A percentile compares a stretch with the other conserved stretches of the same genome.
phyloP scores from a whole-genome alignment of 2,888 invertebrate genomes.

The Seladonia tumulorum region DNA sequence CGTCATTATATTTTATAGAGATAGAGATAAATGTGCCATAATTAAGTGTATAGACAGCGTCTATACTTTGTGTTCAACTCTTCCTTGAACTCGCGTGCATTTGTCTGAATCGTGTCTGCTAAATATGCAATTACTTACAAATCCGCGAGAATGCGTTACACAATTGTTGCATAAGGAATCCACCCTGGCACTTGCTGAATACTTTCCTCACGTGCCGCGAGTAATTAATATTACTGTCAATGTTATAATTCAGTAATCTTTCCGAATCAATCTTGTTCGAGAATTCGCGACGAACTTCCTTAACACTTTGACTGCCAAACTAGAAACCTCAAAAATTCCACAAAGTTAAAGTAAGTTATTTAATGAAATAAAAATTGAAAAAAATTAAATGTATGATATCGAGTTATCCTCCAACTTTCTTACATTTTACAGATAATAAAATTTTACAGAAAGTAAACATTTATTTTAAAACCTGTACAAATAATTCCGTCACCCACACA shows the following conservation, averaged over 20 bases:
- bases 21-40: not conserved
- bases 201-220: not conserved
- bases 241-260: not conserved
- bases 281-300: not conserved
- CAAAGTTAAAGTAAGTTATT: no score
- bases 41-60: not conserved
- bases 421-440: no score
- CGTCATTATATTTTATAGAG: not conserved
- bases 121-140: conserved; percentile 4
- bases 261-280: not conserved
- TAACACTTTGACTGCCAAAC: no score
- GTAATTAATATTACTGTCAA: not conserved
- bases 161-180: not conserved
- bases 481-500: no score
- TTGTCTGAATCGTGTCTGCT: not conserved
- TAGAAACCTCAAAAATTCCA: no score
- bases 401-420: no score
- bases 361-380: no score
- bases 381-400: no score
- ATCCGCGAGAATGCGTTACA: not conserved
- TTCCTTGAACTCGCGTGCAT: not conserved
- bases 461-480: no score
- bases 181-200: not conserved
- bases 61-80: not conserved
- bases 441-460: no score